Evolutionary conservation across 2,797 vertebrate genomes (phyloP), one percentile per base, ranked within the genome.

Genomic region (Lepus oiostolus): DNA sequence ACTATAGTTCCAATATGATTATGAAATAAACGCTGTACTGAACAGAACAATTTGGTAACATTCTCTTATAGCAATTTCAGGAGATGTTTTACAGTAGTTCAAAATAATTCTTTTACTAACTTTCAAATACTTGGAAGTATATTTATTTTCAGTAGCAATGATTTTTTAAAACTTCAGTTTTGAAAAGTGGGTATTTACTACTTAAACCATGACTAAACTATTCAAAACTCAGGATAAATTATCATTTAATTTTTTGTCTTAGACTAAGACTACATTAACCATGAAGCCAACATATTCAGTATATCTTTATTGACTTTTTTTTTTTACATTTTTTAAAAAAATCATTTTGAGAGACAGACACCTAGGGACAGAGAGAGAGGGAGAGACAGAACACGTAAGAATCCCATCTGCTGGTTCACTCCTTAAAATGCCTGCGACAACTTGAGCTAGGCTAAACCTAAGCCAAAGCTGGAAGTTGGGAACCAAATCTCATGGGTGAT

Each of bases 11-110:
- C 54, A 67, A 86, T 81, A 65, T 67, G 52, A 60, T 81, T 91
- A 60, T 84, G 50, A 91, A 80, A 83, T 93, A 75, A 93, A 86
- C 82, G 6, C 50, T 75, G 42, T 88, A n/a, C 38, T 81, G 47
- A 85, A 71, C 17, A 68, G 75, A 88, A 58, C 22, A 60, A 30
- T 68, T 77, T 38, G 22, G 62, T 88, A 60, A 71, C 71, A 54
- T 54, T 84, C 70, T 50, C 35, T 88, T 74, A 68, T 42, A 90
- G n/a, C 7, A 11, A 47, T 47, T 71, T 86, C 60, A 67, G 60
- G 24, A 5, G n/a, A 28, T 54, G 10, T 93, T 90, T 93, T 68
- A 30, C 8, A 42, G 30, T 90, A 62, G 8, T 30, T 80, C 24
- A 54, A 24, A 58, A 24, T 32, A 62, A n/a, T 68, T 85, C 12